Percentiles rank a stretch among this genome's conserved stretches.
Conservation (phyloP, 2,888 invertebrate genomes). For the Zootermopsis nevadensis region DNA sequence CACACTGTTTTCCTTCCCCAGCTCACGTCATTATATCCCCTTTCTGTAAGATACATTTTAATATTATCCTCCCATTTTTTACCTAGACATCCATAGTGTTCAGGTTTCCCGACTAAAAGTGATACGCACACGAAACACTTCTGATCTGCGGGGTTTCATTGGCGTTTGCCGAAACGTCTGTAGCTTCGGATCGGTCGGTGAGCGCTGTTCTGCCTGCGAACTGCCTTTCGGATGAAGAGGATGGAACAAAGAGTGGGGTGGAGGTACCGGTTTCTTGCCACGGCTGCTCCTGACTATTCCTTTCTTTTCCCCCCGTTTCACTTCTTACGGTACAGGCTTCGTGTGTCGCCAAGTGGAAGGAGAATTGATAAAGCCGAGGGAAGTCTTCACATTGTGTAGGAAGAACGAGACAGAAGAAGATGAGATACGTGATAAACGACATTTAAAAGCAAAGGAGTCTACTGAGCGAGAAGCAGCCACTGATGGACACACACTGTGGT, state of each 20-base stretch:
- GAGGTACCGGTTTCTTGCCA: background rate
- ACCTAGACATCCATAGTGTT: no score
- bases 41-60: no score
- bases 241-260: background rate
- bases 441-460: slow-evolving; percentile 1
- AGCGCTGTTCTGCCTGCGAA: background rate
- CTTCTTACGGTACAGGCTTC: slow-evolving; percentile 38
- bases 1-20: no score
- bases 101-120: no score
- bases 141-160: no score
- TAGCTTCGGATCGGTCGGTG: no score
- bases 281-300: background rate
- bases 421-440: slow-evolving; percentile 8
- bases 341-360: slow-evolving; percentile 52
- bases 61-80: no score
- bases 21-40: no score
- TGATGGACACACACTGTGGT: background rate
- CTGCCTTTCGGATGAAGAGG: background rate
- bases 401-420: slow-evolving; percentile 6
- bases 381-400: background rate
- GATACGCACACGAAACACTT: no score
- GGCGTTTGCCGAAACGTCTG: no score
- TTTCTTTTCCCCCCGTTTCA: background rate
- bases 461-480: background rate
- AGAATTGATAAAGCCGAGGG: slow-evolving; percentile 52